A percentile compares a stretch with the other conserved stretches of the same genome.
Evolutionary conservation across 2,113 vertebrate species (phyloP).

Genomic region (Gavialis gangeticus): DNA sequence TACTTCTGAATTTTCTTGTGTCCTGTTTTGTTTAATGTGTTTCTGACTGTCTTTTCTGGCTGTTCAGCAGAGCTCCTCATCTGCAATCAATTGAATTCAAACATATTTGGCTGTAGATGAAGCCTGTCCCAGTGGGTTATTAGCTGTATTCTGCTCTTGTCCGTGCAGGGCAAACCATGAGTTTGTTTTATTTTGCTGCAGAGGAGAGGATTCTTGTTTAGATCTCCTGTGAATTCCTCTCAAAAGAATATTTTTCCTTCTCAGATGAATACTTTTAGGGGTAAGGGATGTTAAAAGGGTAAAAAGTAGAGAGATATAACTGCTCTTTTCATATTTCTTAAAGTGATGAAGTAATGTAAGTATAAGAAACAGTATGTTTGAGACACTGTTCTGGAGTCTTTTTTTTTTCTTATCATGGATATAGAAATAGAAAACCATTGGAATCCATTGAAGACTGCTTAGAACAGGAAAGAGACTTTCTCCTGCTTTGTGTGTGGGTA

Average conservation of each 20-base stretch:
- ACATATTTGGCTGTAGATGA: not conserved
- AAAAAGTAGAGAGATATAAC: not conserved
- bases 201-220: accelerated
- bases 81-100: not conserved
- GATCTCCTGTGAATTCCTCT: not conserved
- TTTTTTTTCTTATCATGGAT: not conserved
- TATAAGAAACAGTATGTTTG: not conserved
- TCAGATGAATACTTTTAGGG: not conserved
- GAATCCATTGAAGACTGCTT: not conserved
- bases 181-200: not conserved
- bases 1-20: not conserved
- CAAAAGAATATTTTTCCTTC: not conserved
- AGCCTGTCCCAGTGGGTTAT: not conserved
- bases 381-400: not conserved
- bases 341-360: not conserved
- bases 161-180: not conserved
- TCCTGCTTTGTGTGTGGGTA: not conserved
- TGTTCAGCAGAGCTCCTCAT: not conserved
- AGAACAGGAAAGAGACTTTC: not conserved
- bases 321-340: not conserved
- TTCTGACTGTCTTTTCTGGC: not conserved
- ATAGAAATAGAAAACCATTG: not conserved
- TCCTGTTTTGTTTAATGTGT: accelerated
- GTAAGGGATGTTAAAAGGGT: accelerated
- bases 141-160: not conserved